Evolutionary conservation across 2,113 vertebrate genomes (phyloP).

Genomic region (Dromas ardeola): DNA sequence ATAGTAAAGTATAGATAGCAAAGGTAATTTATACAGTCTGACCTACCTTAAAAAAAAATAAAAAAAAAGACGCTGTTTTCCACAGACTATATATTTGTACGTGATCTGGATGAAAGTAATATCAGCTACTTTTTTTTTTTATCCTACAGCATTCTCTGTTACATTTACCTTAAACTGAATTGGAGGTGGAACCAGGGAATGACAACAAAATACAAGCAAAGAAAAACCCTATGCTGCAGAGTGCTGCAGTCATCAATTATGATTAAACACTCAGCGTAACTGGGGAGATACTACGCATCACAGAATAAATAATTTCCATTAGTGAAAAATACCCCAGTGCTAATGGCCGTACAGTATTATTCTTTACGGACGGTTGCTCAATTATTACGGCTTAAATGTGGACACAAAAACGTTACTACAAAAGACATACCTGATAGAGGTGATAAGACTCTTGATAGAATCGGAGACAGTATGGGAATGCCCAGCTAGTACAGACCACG

Average conservation of each 20-base stretch:
- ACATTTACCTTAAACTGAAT: neutral
- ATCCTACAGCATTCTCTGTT: neutral
- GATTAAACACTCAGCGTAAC: neutral
- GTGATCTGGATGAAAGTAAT: neutral
- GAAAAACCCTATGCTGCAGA: neutral
- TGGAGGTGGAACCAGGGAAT: neutral
- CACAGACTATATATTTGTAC: accelerated
- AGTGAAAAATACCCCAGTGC: neutral
- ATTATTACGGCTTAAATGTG: neutral
- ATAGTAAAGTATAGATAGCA: neutral
- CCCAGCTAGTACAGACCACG: constrained; percentile 95
- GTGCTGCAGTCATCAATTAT: neutral
- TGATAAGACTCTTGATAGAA: constrained; percentile 98
- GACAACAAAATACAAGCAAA: neutral
- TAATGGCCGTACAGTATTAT: neutral
- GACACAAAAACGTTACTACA: neutral
- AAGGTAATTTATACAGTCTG: neutral
- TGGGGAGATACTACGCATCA: neutral
- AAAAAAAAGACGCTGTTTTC: neutral
- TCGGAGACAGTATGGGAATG: constrained; percentile 97
- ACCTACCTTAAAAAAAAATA: neutral
- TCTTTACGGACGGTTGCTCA: neutral
- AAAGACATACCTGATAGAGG: constrained; percentile 90
- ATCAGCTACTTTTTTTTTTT: neutral
- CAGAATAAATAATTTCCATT: neutral